Evolutionary conservation across 1,140 invertebrate species (phyloP).

Genomic region (Tachypleus tridentatus): DNA sequence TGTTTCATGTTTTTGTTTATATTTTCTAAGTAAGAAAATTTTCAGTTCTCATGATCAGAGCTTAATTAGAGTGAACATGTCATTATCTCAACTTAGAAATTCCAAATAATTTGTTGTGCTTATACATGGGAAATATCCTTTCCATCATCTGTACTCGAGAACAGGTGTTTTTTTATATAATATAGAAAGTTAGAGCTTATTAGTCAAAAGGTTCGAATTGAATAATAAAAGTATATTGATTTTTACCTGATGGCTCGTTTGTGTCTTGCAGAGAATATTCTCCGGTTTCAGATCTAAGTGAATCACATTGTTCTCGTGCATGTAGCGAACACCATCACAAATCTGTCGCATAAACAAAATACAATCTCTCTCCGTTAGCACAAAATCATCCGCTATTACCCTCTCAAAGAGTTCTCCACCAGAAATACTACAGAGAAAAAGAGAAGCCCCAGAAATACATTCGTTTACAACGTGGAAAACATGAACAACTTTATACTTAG

Average conservation of each 20-base stretch:
- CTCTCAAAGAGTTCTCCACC: slow-evolving; percentile 86
- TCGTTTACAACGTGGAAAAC: slow-evolving; percentile 2
- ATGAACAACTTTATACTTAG: no score
- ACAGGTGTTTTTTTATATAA: no score
- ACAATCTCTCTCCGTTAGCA: slow-evolving; percentile 77
- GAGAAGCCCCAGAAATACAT: background rate
- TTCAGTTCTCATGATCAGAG: no score
- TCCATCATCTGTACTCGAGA: no score
- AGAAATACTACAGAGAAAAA: slow-evolving; percentile 51
- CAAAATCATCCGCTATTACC: slow-evolving; percentile 82
- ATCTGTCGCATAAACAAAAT: slow-evolving; percentile 85
- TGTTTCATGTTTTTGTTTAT: no score
- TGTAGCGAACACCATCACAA: slow-evolving; percentile 75
- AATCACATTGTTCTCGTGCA: slow-evolving; percentile 71
- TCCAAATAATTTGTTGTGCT: no score
- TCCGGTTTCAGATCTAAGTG: slow-evolving; percentile 89
- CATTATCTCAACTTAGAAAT: no score
- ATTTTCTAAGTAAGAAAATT: no score
- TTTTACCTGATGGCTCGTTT: slow-evolving; percentile 47
- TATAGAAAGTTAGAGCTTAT: no score
- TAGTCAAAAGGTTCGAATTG: no score
- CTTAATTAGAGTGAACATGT: no score
- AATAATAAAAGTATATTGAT: background rate
- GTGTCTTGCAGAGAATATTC: slow-evolving; percentile 78
- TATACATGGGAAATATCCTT: no score